Conservation (phyloP, 2,113 vertebrate species). For the Cyprinodon variegatus region DNA sequence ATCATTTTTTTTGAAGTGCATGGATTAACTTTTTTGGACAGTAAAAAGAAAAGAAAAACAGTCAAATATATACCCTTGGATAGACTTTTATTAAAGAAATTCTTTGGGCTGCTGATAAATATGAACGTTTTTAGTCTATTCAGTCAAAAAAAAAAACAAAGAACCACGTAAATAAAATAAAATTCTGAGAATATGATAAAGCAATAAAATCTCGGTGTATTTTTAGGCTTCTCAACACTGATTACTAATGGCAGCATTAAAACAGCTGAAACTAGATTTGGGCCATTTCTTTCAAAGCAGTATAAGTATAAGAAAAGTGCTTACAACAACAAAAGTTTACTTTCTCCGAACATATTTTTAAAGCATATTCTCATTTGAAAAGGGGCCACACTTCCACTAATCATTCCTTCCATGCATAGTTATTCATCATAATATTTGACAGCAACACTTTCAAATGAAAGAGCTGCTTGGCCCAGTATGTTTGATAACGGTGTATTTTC, state of each 20-base stretch:
- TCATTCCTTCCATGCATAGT: neutral
- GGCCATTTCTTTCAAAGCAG: neutral
- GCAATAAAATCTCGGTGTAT: too few species aligned
- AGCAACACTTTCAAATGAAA: neutral
- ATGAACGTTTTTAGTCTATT: too few species aligned
- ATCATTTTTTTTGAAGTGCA: too few species aligned
- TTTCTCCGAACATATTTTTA: neutral
- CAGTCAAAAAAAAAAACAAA: too few species aligned
- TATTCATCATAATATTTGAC: neutral
- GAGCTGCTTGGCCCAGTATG: neutral
- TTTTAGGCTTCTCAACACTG: too few species aligned
- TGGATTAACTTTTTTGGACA: too few species aligned
- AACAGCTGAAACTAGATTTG: neutral
- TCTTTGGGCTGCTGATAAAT: too few species aligned
- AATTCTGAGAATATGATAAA: too few species aligned
- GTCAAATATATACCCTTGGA: too few species aligned
- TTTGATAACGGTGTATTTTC: neutral
- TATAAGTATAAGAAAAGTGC: neutral
- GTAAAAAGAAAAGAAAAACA: too few species aligned
- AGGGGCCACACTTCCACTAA: neutral
- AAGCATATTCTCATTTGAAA: neutral
- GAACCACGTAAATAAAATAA: too few species aligned
- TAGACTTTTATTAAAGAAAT: too few species aligned
- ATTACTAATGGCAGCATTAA: neutral
- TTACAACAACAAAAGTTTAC: neutral